Evolutionary conservation across 35 echinoderm and acorn worm genomes (phyloP).

Genomic region (Nesometra sesokonis): DNA sequence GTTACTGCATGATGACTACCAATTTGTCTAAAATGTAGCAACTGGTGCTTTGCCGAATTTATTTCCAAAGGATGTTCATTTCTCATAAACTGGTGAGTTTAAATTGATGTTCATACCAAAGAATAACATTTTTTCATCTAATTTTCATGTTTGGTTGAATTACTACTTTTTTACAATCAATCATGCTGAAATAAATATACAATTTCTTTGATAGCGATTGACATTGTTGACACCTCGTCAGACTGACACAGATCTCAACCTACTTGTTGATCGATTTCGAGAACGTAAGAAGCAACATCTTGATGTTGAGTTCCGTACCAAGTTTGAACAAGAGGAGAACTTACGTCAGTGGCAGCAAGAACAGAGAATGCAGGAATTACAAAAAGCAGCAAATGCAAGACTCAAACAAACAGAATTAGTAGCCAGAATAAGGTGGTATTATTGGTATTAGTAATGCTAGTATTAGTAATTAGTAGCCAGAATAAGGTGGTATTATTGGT

Average conservation of each 20-base stretch:
- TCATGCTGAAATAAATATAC: too few relatives aligned
- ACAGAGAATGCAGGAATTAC: conserved; percentile 58
- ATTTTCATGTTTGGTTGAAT: too few relatives aligned
- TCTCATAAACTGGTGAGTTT: too few relatives aligned
- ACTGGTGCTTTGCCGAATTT: too few relatives aligned
- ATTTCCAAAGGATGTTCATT: too few relatives aligned
- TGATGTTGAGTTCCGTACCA: conserved; percentile 74
- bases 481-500: too few relatives aligned
- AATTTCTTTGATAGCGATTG: conserved; percentile 55
- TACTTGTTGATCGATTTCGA: conserved; percentile 83
- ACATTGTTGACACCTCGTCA: conserved; percentile 85
- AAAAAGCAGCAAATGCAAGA: conserved; percentile 64
- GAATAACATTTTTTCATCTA: too few relatives aligned
- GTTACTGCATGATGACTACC: too few relatives aligned
- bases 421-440: conserved; percentile 77
- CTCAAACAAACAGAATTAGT: conserved; percentile 76
- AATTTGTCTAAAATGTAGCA: too few relatives aligned
- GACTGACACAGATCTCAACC: conserved; percentile 69
- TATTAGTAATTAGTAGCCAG: neutral
- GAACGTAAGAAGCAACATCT: conserved; percentile 78
- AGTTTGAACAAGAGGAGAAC: conserved; percentile 71
- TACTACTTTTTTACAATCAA: too few relatives aligned
- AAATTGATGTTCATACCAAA: too few relatives aligned
- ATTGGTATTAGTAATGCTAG: neutral
- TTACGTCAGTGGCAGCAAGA: conserved; percentile 72